Evolutionary conservation across 2,888 invertebrate species (phyloP).

Genomic region (Acholoe squamosa): DNA sequence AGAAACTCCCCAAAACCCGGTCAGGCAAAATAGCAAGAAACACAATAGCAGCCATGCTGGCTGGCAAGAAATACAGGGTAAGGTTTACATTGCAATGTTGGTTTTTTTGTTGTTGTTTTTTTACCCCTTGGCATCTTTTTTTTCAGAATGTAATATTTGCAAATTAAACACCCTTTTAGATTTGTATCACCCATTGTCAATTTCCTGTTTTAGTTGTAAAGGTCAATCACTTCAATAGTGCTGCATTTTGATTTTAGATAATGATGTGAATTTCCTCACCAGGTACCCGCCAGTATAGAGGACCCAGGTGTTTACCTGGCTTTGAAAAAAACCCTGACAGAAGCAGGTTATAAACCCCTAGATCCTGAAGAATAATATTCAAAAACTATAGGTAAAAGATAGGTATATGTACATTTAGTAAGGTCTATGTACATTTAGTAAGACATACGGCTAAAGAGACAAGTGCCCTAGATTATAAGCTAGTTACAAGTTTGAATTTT

Average conservation of each 20-base stretch:
- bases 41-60: slow-evolving; percentile 92
- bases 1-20: slow-evolving; percentile 92
- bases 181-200: no score
- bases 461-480: no score
- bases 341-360: not conserved
- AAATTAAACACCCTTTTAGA: no score
- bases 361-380: not conserved
- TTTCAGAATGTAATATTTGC: no score
- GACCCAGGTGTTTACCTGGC: not conserved
- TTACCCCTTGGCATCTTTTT: not conserved
- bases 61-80: slow-evolving; percentile 90
- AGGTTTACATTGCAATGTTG: slow-evolving; percentile 35
- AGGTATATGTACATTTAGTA: no score
- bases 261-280: not conserved
- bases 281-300: slow-evolving; percentile 45
- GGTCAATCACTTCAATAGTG: not conserved
- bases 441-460: no score
- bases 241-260: not conserved
- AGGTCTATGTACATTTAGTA: no score
- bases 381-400: no score
- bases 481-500: no score
- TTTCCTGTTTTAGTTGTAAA: no score
- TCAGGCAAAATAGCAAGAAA: slow-evolving; percentile 93
- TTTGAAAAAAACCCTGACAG: not conserved
- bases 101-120: no score